Percentiles rank a stretch among this genome's conserved stretches.
Evolutionary conservation across 2,113 vertebrate genomes (phyloP).

Genomic region (Daphoenositta chrysoptera): DNA sequence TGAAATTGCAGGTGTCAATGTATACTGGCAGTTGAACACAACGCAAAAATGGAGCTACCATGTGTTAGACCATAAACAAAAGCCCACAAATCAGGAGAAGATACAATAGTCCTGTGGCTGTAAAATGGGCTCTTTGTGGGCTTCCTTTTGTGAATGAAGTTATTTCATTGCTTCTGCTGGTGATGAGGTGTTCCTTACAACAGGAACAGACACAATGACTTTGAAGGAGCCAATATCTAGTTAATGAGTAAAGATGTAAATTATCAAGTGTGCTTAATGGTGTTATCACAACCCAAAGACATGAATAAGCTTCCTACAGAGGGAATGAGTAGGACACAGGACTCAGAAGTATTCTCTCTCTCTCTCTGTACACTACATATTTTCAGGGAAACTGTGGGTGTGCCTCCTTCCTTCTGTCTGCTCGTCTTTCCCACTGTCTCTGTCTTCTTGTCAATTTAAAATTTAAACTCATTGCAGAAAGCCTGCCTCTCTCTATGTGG

Average conservation of each 20-base stretch:
- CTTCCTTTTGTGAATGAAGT: not conserved
- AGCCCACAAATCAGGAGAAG: not conserved
- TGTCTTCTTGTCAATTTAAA: constrained; percentile 14
- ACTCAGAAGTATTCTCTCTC: not conserved
- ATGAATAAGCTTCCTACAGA: not conserved
- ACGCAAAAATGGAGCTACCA: constrained; percentile 17
- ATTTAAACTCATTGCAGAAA: not conserved
- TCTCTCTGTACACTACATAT: not conserved
- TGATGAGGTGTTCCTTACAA: not conserved
- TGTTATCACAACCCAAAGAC: not conserved
- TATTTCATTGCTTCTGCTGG: not conserved
- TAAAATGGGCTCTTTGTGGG: not conserved
- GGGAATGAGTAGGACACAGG: not conserved
- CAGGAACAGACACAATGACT: not conserved
- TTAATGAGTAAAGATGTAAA: constrained; percentile 5
- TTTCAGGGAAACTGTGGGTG: not conserved
- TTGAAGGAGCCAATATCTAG: not conserved
- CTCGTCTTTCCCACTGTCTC: not conserved
- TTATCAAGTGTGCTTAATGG: not conserved
- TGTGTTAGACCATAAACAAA: constrained; percentile 2
- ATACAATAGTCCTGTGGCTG: not conserved
- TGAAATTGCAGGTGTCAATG: constrained; percentile 53
- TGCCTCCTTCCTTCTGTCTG: not conserved
- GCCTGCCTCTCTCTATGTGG: not conserved
- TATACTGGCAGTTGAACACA: not conserved